phyloP scores from a whole-genome alignment of 2,888 invertebrate genomes.

The Standfussiana lucernea region DNA sequence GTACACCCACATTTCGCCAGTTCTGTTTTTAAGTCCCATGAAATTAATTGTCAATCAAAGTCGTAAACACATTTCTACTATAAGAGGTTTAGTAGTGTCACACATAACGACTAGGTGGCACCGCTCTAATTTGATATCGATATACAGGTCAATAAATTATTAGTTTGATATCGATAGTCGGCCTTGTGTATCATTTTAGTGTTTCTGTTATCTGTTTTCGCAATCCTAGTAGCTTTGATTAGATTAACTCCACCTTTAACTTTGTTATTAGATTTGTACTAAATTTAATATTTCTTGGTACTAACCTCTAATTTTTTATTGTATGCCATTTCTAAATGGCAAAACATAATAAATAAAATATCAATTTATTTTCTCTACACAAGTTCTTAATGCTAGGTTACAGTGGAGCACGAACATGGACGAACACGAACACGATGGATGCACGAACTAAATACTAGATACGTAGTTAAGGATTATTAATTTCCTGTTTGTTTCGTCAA shows the following conservation, averaged over 20 bases:
- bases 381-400: too few species aligned
- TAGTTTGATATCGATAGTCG: slow-evolving; percentile 46
- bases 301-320: too few species aligned
- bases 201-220: slow-evolving; percentile 46
- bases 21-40: background rate
- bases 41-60: too few species aligned
- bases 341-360: too few species aligned
- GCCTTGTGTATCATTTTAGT: slow-evolving; percentile 51
- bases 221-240: slow-evolving; percentile 57
- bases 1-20: too few species aligned
- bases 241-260: slow-evolving; percentile 51
- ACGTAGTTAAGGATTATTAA: background rate
- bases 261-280: slow-evolving; percentile 40
- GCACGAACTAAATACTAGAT: too few species aligned
- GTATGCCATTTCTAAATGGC: too few species aligned
- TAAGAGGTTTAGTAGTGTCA: slow-evolving; percentile 19
- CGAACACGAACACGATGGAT: too few species aligned
- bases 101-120: slow-evolving; percentile 25
- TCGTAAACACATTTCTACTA: slow-evolving; percentile 34
- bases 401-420: too few species aligned
- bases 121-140: slow-evolving; percentile 56
- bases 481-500: slow-evolving; percentile 8
- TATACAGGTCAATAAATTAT: slow-evolving; percentile 58
- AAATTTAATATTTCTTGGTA: too few species aligned
- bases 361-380: too few species aligned